Evolutionary conservation across 2,888 invertebrate genomes (phyloP), one percentile per base, ranked within the genome.

Genomic region (Netelia fuscicornis): DNA sequence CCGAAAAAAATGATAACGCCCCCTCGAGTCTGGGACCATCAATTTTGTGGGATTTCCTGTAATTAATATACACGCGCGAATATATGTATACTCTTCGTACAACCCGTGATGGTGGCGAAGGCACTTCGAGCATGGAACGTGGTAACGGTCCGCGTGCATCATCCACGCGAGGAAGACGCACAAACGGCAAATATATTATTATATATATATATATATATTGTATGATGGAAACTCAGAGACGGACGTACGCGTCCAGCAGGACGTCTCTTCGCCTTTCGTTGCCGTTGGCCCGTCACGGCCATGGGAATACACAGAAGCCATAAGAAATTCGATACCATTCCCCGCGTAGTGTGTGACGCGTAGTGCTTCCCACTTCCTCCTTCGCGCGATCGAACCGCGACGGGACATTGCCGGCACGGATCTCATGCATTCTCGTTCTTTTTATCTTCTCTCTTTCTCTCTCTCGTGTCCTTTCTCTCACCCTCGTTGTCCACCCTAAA

Each of bases 351-450:
- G 85, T 83, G 82, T 87, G 87, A 86, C 87, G 88, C 90, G 91
- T 92, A 92, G 93, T 93, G 93, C 93, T 93, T 93, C 93, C 93
- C 93, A 93, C 93, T 93, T 93, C 93, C 93, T 93, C 91, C 90
- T 90, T 90, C 87, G 23, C 75, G 82, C 86, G 86, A 83, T 81
- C 86, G 85, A 77, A 82, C 85, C 86, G 81, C 83, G 84, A 87
- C 83, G 72, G 54, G 77, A 37, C 79, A 76, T 56, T 62, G 81
- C 62, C 70, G 37, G 65, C 83, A 81, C 78, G 81, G 74, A 62
- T 48, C 56, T 80, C 77, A 75, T 79, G 75, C 79, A 76, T 72
- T 75, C 72, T 71, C 9, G 37, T 52, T 65, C 30, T 17, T n/a
- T 58, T 30, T 68, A 52, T 71, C 37, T 17, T 25, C 72, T 58